A percentile compares a stretch with the other conserved stretches of the same genome.
Conservation (phyloP, 2,113 vertebrate species). For the Perca flavescens region DNA sequence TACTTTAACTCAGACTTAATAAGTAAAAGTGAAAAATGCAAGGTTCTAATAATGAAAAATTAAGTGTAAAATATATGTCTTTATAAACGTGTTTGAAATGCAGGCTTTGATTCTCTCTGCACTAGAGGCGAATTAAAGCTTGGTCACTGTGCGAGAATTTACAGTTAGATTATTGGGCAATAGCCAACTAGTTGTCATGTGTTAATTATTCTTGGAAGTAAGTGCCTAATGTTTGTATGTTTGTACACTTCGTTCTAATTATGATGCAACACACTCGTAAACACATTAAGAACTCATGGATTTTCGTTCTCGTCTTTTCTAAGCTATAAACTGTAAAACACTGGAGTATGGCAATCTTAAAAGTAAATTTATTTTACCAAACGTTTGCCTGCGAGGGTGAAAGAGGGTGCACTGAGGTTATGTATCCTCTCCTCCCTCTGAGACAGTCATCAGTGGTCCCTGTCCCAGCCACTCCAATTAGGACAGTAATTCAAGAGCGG, state of each 20-base stretch:
- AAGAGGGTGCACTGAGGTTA: constrained; percentile 17
- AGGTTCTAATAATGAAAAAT: background rate
- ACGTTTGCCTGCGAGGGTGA: constrained; percentile 6
- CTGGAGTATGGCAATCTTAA: background rate
- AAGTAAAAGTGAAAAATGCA: background rate
- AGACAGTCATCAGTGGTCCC: constrained; percentile 21
- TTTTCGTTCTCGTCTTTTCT: background rate
- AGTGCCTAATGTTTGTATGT: constrained; percentile 12
- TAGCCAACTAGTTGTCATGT: background rate
- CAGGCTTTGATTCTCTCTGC: background rate
- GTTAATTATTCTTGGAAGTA: constrained; percentile 12
- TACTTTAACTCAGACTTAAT: background rate
- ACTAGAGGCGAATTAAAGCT: background rate
- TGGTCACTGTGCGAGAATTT: background rate
- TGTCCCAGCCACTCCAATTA: constrained; percentile 44
- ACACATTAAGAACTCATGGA: background rate
- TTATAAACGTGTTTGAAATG: background rate
- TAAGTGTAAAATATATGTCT: background rate
- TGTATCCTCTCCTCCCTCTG: constrained; percentile 31
- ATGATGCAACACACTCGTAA: background rate
- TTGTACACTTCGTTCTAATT: constrained; percentile 6
- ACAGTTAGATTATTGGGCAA: background rate
- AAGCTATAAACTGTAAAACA: background rate
- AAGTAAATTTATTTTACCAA: background rate
- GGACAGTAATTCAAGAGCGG: constrained; percentile 23